These are phyloP conservation scores for Pipistrellus pygmaeus DNA, from an alignment of 2,797 vertebrate genomes.

Conservation along the genomic window DNA sequence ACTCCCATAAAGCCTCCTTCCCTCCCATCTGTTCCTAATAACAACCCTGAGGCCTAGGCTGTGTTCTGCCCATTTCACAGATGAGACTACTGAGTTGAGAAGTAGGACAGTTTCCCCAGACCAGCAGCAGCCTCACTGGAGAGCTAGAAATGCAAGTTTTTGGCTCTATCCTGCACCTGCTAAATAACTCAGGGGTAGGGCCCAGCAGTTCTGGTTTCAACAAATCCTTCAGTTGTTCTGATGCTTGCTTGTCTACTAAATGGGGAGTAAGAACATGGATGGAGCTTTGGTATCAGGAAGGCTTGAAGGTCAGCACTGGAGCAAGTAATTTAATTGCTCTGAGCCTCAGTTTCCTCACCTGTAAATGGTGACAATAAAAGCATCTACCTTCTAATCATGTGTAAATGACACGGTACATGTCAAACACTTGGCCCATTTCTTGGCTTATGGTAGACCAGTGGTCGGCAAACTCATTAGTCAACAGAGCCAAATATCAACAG, in stretches of 20 bases:
- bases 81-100: neutral
- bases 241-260: neutral
- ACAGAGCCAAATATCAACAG: too few relatives aligned
- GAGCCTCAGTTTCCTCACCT: neutral
- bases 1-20: neutral
- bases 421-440: neutral
- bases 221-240: neutral
- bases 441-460: neutral
- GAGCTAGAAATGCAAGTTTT: conserved; percentile 21
- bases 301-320: neutral
- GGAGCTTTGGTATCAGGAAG: neutral
- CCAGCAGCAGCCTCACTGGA: neutral
- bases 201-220: neutral
- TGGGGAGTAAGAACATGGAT: neutral
- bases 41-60: neutral
- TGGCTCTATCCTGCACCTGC: too few relatives aligned
- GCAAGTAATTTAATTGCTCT: neutral
- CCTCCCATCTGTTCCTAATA: neutral
- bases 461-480: too few relatives aligned
- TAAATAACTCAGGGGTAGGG: neutral
- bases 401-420: neutral
- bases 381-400: neutral
- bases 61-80: conserved; percentile 14
- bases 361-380: neutral
- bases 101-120: neutral